A percentile compares a stretch with the other conserved stretches of the same genome.
phyloP scores from a whole-genome alignment of 2,797 vertebrate genomes.

The Neosilurus mollespiculum region DNA sequence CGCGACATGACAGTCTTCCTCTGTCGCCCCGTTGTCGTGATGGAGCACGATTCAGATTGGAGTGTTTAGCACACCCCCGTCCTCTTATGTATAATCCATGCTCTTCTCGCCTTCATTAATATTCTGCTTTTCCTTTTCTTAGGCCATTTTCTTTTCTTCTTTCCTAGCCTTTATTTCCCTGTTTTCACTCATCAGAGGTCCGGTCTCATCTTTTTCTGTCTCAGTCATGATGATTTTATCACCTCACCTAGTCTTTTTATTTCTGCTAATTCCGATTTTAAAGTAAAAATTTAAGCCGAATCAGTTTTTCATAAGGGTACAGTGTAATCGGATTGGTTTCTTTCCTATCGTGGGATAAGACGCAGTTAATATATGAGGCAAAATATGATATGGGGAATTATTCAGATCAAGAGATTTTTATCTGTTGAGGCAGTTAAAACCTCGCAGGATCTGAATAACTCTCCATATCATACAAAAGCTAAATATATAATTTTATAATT shows the following conservation, averaged over 20 bases:
- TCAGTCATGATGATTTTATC: neutral
- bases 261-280: neutral
- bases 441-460: no score
- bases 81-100: neutral
- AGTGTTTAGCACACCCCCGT: neutral
- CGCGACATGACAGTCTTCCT: conserved; percentile 44
- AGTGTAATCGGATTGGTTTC: no score
- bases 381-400: no score
- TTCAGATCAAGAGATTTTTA: no score
- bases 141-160: neutral
- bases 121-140: neutral
- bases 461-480: no score
- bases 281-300: neutral
- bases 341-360: no score
- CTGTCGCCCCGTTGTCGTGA: neutral
- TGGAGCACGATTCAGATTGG: neutral
- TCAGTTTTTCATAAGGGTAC: no score
- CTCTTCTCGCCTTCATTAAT: conserved; percentile 24
- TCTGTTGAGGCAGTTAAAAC: no score
- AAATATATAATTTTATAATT: no score
- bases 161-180: neutral
- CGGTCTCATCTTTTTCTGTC: neutral
- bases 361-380: no score
- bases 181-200: neutral
- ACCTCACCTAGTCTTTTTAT: neutral